Base-by-base conservation (phyloP, 2,113 vertebrate genomes). In the Tragelaphus scriptus region DNA sequence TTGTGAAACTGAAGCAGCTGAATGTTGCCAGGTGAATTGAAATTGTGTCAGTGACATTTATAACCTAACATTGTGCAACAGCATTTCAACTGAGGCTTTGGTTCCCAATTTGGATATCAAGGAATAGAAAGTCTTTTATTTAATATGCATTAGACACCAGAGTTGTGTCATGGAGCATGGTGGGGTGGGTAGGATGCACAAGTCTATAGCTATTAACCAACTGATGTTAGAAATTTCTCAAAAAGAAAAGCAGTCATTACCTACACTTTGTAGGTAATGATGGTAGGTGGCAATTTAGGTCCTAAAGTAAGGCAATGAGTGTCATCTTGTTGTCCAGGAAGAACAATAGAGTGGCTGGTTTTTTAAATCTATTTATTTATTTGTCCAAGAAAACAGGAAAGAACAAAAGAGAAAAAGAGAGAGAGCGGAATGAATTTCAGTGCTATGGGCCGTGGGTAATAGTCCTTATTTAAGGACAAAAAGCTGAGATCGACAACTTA, bases 401-500 rank as follows among this genome's bases (percentile, higher is more conserved):
- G 55, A 79, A 65, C 28, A 12, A 55, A 15, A 21, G 36, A 44
- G 36, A 71, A 40, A 65, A 65, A 58, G 23, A 17, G 11, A 5
- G 15, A 17, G 7, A 2, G 17, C 3, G 1, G 21, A 56, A 32
- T 79, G 15, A 86, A 68, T 84, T 40, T 85, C 79, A 89, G 7
- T 80, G 65, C 4, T 40, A 36, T 5, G 88, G 55, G 32, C 30
- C 7, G 2, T 90, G 26, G 30, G 14, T 53, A 79, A 11, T 13
- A 92, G 51, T n/a, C 51, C 40, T 80, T 88, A 16, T 87, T 84
- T 56, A 95, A 94, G 53, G 90, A 53, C 25, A 82, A 71, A 98
- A 55, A 94, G 40, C 26, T 90, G 49, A 40, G 59, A 77, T 6
- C 28, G 44, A 92, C 10, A 61, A 19, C 26, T 36, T 51, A 87